Evolutionary conservation across 2,888 invertebrate genomes (phyloP), one percentile per base, ranked within the genome.

Genomic region (Brachyptera risi): DNA sequence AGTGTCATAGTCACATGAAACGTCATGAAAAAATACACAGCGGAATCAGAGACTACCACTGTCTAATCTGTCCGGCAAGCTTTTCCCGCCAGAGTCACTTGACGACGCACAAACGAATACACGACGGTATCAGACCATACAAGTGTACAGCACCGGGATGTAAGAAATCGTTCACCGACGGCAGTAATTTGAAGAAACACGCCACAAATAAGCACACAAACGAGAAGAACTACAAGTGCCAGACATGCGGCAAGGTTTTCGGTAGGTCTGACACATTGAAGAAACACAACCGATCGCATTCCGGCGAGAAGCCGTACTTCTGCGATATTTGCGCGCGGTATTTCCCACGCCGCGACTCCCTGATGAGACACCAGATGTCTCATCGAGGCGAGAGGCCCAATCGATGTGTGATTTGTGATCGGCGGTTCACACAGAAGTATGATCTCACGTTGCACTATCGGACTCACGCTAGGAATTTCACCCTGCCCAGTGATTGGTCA

Each of bases 381-480:
- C 57, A 56, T 19, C 35, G 37, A n/a, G 57, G 57, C 13, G 57
- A 56, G 37, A 35, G 23, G 17, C 57, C 57, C 2, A 19, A 37
- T 19, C n/a, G 9, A 17, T 56, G 57, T 21, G 7, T 24, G 21
- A 21, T 37, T 15, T 56, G 57, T 13, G 15, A 19, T 9, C 23
- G 42, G 40, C 38, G 38, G 4, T 56, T 56, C 40, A 56, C 40
- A 9, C 35, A 56, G 38, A 56, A 56, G 57, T 38, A 56, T 27
- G 40, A 24, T 19, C 57, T 56, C 15, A 24, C 26, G 15, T n/a
- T 35, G 3, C 57, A 56, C 42, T 40, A 56, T 21, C 26, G 35
- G 11, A 56, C 26, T 3, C 37, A 56, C 40, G 17, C 35, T n/a
- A n/a, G 37, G 7, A 26, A 24, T 27, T 5, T 42, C 4, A 21